Percentiles rank a stretch among this genome's conserved stretches.
Evolutionary conservation across 37 sponge, comb jelly and placozoan genomes (phyloP).

Genomic region (Oscarella lobularis): DNA sequence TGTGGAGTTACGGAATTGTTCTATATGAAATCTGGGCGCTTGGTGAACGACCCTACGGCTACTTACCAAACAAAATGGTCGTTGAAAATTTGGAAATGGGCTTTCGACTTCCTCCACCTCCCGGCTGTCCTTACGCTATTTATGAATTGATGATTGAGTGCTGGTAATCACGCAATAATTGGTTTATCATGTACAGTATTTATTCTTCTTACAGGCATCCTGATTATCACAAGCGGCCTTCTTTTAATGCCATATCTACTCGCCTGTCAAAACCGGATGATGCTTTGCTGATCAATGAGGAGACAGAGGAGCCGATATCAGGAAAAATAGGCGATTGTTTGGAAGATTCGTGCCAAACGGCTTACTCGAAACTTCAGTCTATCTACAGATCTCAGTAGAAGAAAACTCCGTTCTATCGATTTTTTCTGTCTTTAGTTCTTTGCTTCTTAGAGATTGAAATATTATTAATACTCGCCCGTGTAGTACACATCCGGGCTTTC

Average conservation of each 20-base stretch:
- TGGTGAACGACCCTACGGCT: background rate
- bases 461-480: too few species aligned
- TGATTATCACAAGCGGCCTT: background rate
- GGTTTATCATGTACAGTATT: background rate
- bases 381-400: too few species aligned
- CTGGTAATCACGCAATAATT: background rate
- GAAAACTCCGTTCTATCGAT: too few species aligned
- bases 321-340: background rate
- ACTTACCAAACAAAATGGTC: background rate
- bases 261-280: background rate
- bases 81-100: background rate
- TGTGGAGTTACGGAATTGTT: background rate
- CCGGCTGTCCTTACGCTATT: background rate
- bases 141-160: background rate
- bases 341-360: too few species aligned
- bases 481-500: too few species aligned
- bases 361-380: too few species aligned
- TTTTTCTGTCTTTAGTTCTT: too few species aligned
- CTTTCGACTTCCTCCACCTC: background rate
- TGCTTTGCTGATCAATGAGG: background rate
- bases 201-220: background rate
- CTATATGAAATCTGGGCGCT: background rate
- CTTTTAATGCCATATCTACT: background rate
- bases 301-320: background rate
- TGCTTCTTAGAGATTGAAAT: too few species aligned